Conservation (phyloP, 2,888 invertebrate genomes). For the Elegia similella region DNA sequence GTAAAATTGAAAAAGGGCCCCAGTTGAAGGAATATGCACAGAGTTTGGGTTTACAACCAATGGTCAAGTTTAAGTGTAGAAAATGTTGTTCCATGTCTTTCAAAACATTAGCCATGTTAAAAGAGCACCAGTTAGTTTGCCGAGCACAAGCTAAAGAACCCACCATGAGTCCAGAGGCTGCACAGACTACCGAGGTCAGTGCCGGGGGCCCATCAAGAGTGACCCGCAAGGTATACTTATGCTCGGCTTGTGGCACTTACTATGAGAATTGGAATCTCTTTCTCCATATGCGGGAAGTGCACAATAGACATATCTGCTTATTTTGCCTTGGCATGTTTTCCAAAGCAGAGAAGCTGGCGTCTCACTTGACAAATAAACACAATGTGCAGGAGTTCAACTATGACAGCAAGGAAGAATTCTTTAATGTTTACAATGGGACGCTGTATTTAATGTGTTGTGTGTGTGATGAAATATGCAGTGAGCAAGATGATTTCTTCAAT, state of each 20-base stretch:
- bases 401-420: conserved; percentile 85
- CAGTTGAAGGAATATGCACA: conserved; percentile 85
- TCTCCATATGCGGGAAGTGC: conserved; percentile 91
- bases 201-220: conserved; percentile 79
- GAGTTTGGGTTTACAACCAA: conserved; percentile 86
- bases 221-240: conserved; percentile 90
- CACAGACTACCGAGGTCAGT: conserved; percentile 56
- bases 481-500: conserved; percentile 88
- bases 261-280: conserved; percentile 94
- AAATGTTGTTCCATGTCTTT: conserved; percentile 87
- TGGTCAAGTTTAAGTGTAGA: conserved; percentile 87
- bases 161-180: conserved; percentile 62
- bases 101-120: conserved; percentile 84
- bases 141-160: conserved; percentile 70
- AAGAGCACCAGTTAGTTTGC: conserved; percentile 86
- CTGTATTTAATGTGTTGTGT: conserved; percentile 90
- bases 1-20: conserved; percentile 66
- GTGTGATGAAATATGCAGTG: conserved; percentile 89
- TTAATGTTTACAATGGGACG: conserved; percentile 84
- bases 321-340: conserved; percentile 93
- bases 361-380: conserved; percentile 90
- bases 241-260: conserved; percentile 91
- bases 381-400: conserved; percentile 87
- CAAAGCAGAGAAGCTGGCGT: conserved; percentile 88
- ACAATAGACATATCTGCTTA: conserved; percentile 90